These are phyloP conservation scores for Halictus quadricinctus DNA, from an alignment of 2,888 invertebrate species.

Conservation along the genomic window DNA sequence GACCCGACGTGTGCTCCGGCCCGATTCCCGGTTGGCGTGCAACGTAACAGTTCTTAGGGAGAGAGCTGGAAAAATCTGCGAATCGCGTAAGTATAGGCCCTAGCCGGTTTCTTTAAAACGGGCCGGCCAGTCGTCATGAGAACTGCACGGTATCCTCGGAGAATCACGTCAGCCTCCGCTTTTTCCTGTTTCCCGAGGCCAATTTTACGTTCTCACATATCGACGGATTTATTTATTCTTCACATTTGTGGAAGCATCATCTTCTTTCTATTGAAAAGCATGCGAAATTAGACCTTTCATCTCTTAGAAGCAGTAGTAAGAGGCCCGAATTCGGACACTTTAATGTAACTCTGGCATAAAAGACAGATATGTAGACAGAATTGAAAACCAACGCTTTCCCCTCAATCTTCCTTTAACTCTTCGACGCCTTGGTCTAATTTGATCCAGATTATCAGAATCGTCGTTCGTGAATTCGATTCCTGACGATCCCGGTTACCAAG, in stretches of 20 bases:
- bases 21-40: constrained; percentile 22
- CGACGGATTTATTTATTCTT: not conserved
- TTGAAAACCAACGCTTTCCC: no score
- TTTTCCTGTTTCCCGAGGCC: not conserved
- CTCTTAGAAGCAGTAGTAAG: no score
- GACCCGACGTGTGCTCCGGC: constrained; percentile 18
- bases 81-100: constrained; percentile 27
- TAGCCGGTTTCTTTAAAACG: constrained; percentile 7
- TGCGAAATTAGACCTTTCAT: no score
- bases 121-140: constrained; percentile 11
- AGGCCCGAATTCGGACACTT: no score
- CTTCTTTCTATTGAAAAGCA: no score
- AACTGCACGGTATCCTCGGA: constrained; percentile 21
- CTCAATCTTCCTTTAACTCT: no score
- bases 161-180: not conserved
- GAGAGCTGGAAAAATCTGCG: constrained; percentile 4
- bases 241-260: not conserved
- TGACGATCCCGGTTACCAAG: no score
- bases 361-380: no score
- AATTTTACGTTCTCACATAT: not conserved
- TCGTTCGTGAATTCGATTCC: no score
- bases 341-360: no score
- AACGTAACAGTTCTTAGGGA: constrained; percentile 10
- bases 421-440: no score
- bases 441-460: no score